Base-by-base conservation (phyloP, 37 sponge, comb jelly and placozoan species). In the Axinella damicornis region DNA sequence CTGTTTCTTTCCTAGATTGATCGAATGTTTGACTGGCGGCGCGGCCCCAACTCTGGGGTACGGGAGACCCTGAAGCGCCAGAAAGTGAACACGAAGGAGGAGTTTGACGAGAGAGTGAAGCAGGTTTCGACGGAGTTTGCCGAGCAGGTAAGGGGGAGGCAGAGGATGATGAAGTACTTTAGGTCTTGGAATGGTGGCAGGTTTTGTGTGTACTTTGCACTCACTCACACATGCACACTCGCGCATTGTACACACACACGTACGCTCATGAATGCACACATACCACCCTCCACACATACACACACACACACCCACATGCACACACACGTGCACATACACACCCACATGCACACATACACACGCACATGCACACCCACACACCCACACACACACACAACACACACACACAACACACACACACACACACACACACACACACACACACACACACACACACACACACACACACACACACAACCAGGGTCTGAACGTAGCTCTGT, bases 401-500 rank as follows among this genome's bases (percentile, higher is more conserved):
- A 46, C 46, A 46, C 4, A 46, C 46, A 46, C 4, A 4, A 46
- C 4, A 46, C 46, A 46, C 4, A 46, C 46, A 46, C 4, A 46
- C 4, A 46, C 46, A 46, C 4, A 46, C 46, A 46, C 4, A 46
- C 46, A 46, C 4, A 4, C 46, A 46, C 4, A 46, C 46, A 46
- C 4, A 46, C 46, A 46, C 4, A 46, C 46, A 46, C 46, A 46
- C 4, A 46, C 57, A 74, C 76, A 16, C 2, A 4, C 27, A 31
- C 25, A 46, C 46, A 46, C 4, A 46, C 57, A 74, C 76, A 16
- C 2, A 4, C 27, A 31, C 25, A 11, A 35, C n/a, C 78, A 98
- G 98, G 96, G 91, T 15, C n/a, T 99, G 57, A 99, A 99, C 74
- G 96, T 91, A 28, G 94, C 95, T 18, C 66, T 99, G 62, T 99